These are phyloP conservation scores for Ceuthmochares aereus DNA, from an alignment of 2,113 vertebrate genomes.

Conservation along the genomic window DNA sequence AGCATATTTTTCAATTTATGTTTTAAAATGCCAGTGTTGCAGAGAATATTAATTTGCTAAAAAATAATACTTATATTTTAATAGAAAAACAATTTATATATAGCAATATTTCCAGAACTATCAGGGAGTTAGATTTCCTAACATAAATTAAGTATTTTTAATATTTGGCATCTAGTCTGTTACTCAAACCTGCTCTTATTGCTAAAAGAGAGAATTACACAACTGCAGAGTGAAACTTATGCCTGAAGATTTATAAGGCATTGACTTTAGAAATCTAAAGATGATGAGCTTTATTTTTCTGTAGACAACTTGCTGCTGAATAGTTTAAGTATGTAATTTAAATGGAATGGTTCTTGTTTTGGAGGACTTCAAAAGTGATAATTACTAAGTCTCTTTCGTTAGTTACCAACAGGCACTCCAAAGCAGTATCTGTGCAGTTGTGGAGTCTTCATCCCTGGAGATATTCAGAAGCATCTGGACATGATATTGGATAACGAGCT, in stretches of 20 bases:
- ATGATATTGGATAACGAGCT: background rate
- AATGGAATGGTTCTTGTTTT: background rate
- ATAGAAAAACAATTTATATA: background rate
- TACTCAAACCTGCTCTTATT: background rate
- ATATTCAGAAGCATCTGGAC: background rate
- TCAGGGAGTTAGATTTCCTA: background rate
- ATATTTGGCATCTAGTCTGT: background rate
- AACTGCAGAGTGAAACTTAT: background rate
- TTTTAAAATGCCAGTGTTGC: background rate
- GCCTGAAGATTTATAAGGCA: background rate
- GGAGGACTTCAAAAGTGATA: background rate
- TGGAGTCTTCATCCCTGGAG: background rate
- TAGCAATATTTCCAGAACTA: background rate
- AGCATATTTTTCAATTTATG: background rate
- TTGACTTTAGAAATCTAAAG: background rate
- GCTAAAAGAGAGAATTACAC: background rate
- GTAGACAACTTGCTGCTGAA: background rate
- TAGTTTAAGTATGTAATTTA: background rate
- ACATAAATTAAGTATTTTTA: background rate
- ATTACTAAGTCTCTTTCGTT: background rate
- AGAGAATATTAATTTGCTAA: background rate
- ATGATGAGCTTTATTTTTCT: background rate
- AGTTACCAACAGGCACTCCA: background rate
- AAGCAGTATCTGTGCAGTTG: background rate
- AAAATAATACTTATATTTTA: background rate